Base-by-base conservation (phyloP, 2,888 invertebrate species). In the Sthenelais limicola region DNA sequence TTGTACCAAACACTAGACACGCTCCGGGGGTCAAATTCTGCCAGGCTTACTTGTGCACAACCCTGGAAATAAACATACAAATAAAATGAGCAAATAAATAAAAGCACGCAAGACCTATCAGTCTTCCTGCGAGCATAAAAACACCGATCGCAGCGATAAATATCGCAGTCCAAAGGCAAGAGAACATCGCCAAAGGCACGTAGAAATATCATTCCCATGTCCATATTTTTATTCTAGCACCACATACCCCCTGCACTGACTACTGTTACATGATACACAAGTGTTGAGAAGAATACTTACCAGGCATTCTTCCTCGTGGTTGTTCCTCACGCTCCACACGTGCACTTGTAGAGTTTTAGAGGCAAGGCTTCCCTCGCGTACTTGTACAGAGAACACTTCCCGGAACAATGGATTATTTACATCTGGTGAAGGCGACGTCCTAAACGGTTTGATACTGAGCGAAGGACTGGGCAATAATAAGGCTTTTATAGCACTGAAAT, bases 1-100 rank as follows among this genome's bases (percentile, higher is more conserved):
- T 97, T 98, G 91, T 97, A 97, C 97, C 97, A 97, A 87, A 95
- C 94, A 32, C 92, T 91, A 21, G 94, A 93, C 52, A 93, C 92
- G 7, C 90, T 90, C 78, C 94, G 94, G 0, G 94, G 92, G 84
- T 94, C 94, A 88, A 96, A 97, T 88, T 97, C 97, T 58, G 97
- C 97, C 83, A 98, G 90, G 87, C 96, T 97, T 76, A 97, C 95
- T 92, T 97, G 97, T 69, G 95, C 94, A 84, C 95, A 95, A 82
- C 97, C 97, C 96, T 97, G 89, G 5, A 72, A 76, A 68, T 33
- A 9, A 32, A 28, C 48, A 38, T 9, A 38, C n/a, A 26, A 52
- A n/a, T n/a, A n/a, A n/a, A n/a, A n/a, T n/a, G n/a, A n/a, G n/a
- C n/a, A n/a, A n/a, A n/a, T n/a, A n/a, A n/a, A n/a, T n/a, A n/a